Conservation (phyloP, 1,140 invertebrate genomes). For the Ruditapes philippinarum region DNA sequence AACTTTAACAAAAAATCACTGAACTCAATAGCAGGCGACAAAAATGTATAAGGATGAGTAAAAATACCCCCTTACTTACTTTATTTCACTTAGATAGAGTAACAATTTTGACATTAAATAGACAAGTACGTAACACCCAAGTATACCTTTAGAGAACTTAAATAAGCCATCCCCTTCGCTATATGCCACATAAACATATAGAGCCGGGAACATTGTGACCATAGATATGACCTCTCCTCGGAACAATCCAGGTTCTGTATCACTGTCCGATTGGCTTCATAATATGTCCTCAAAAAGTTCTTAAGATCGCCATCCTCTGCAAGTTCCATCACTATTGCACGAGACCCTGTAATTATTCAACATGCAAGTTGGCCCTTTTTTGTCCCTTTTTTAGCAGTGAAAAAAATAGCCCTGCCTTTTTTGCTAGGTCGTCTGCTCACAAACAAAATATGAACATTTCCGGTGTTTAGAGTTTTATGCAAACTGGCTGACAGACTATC, state of each 20-base stretch:
- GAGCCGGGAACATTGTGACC: not conserved
- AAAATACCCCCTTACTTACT: not conserved
- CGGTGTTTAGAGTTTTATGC: too few species aligned
- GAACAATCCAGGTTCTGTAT: not conserved
- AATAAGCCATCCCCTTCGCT: slow-evolving; percentile 5
- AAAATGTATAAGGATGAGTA: not conserved
- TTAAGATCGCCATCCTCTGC: not conserved
- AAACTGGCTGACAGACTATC: too few species aligned
- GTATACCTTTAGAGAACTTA: not conserved
- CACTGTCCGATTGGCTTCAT: not conserved
- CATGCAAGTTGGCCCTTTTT: too few species aligned
- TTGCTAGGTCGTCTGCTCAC: too few species aligned
- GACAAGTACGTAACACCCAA: too few species aligned
- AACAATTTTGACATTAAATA: too few species aligned
- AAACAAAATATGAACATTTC: too few species aligned
- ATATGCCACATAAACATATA: slow-evolving; percentile 19
- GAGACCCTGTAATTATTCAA: not conserved
- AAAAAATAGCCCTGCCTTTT: too few species aligned
- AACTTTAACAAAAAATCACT: too few species aligned
- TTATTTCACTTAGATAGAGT: not conserved
- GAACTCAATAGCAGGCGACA: not conserved
- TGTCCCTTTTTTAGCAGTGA: too few species aligned
- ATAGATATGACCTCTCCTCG: not conserved
- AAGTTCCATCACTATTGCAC: slow-evolving; percentile 6
- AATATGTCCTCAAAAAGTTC: not conserved